Evolutionary conservation across 2,888 invertebrate species (phyloP).

Genomic region (Drosophila mercatorum): DNA sequence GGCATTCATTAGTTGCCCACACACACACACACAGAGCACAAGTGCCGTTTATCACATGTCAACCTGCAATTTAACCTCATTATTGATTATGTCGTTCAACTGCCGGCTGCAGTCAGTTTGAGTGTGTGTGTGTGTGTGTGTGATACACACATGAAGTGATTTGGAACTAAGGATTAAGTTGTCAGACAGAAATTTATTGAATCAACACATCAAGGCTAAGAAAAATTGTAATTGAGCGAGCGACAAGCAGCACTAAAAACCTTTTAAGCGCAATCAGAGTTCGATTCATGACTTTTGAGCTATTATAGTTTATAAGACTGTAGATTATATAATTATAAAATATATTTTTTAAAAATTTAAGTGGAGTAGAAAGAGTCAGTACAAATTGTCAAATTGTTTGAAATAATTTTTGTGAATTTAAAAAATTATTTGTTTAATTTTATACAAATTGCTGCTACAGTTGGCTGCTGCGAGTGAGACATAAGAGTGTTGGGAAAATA

Average conservation of each 20-base stretch:
- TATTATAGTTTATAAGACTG: background rate
- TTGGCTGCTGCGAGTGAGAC: too few relatives aligned
- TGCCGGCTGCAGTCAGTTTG: constrained; percentile 14
- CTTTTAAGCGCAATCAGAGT: background rate
- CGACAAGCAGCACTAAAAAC: background rate
- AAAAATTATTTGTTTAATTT: too few relatives aligned
- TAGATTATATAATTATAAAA: background rate
- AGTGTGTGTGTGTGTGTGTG: constrained; percentile 3
- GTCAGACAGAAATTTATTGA: constrained; percentile 26
- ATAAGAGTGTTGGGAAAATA: too few relatives aligned
- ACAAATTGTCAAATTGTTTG: background rate
- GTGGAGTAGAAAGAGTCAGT: background rate
- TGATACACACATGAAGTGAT: constrained; percentile 18
- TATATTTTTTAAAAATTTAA: background rate
- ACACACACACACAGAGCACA: constrained; percentile 34
- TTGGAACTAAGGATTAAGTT: constrained; percentile 29
- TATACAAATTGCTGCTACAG: too few relatives aligned
- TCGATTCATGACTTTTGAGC: background rate
- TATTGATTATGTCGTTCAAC: constrained; percentile 61
- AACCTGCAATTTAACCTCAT: constrained; percentile 61
- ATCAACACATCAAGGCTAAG: constrained; percentile 9
- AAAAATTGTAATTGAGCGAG: background rate
- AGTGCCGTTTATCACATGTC: constrained; percentile 63
- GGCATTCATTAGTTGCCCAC: constrained; percentile 67
- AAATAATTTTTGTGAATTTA: too few relatives aligned